Evolutionary conservation across 2,888 invertebrate species (phyloP), one percentile per base, ranked within the genome.

Genomic region (Platypus cylindrus): DNA sequence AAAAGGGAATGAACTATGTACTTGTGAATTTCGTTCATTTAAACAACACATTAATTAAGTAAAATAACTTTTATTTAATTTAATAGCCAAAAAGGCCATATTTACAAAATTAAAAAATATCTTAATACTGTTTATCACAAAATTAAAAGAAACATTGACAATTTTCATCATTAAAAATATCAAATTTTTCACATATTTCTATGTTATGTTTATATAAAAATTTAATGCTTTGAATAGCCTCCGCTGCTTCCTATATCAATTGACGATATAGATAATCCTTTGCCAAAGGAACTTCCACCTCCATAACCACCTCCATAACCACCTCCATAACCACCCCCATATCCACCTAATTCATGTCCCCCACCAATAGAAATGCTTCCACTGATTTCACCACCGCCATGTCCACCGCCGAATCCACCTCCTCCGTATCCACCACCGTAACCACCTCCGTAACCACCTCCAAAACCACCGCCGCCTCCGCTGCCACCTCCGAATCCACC

Each of bases 61-160:
- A n/a, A n/a, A 7, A 20, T 20, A 20, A 7, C 20, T 20, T 20
- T 20, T 20, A 20, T 20, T 20, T 20, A 5, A 20, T 20, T 9
- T 7, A 20, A 20, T 20, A 7, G 20, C 9, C 20, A 20, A 20
- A 9, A 20, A 20, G 8, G 27, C 22, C 18, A 30, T 42, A 38
- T 41, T 36, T 41, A 41, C 41, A 41, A 18, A 17, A 36, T 7
- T n/a, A 32, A 32, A 37, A 24, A 17, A 32, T 12, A 17, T 17
- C n/a, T 17, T 30, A 36, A 38, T 42, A 42, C 38, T 42, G 38
- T 20, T 27, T 42, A 42, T 42, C 41, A 42, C 41, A 38, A 40
- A n/a, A n/a, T n/a, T 30, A 34, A 20, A 33, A 20, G 25, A 11
- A 33, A 25, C 13, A 27, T 15, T 28, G n/a, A 16, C 13, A 12